phyloP scores from a whole-genome alignment of 1,140 invertebrate species.

The Drosophila hydei region DNA sequence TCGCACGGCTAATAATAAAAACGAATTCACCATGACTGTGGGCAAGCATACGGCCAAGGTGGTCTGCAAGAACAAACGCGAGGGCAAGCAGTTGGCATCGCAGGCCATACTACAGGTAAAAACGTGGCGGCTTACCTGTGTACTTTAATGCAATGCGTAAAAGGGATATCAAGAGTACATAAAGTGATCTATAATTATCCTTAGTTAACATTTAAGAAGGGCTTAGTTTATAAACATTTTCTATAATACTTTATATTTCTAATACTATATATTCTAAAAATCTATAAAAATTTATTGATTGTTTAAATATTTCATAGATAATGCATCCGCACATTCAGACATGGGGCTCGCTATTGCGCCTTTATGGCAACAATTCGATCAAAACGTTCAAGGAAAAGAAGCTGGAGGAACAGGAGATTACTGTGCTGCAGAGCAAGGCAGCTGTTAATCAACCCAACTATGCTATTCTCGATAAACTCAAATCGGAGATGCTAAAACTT shows the following conservation, averaged over 20 bases:
- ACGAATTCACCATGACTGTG: conserved; percentile 97
- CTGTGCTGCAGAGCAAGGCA: conserved; percentile 94
- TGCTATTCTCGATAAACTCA: conserved; percentile 95
- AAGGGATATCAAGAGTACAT: too few species aligned
- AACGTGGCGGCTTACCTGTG: too few species aligned
- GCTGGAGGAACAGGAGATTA: conserved; percentile 97
- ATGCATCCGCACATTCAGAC: conserved; percentile 96
- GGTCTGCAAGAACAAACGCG: conserved; percentile 97
- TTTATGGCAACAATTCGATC: conserved; percentile 96
- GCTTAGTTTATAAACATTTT: too few species aligned
- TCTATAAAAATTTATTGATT: not conserved
- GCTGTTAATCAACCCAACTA: conserved; percentile 96
- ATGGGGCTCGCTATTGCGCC: conserved; percentile 96
- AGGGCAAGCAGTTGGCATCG: conserved; percentile 98
- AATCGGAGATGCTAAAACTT: conserved; percentile 94
- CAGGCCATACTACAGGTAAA: conserved; percentile 96
- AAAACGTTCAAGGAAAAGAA: conserved; percentile 98
- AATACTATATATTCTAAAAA: too few species aligned
- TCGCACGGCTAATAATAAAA: conserved; percentile 95
- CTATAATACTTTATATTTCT: too few species aligned
- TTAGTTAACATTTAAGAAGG: too few species aligned
- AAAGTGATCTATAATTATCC: too few species aligned
- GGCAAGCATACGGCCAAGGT: conserved; percentile 96
- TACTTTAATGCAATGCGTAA: too few species aligned
- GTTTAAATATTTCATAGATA: conserved; percentile 83